Evolutionary conservation across 2,888 invertebrate species (phyloP).

Genomic region (Orchesellides sinensis): DNA sequence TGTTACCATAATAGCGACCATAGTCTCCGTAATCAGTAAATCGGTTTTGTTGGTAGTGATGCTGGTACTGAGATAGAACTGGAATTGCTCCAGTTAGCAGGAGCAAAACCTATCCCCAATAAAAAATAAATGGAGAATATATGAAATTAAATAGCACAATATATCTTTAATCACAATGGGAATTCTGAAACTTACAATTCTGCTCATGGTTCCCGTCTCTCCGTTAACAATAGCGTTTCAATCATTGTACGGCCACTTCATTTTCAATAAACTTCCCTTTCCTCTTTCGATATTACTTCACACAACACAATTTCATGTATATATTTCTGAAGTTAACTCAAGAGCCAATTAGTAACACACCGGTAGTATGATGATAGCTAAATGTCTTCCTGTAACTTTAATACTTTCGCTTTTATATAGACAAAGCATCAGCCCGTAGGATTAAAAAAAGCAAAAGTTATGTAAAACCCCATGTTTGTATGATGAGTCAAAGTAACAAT

Average conservation of each 20-base stretch:
- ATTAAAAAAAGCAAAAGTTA: constrained; percentile 11
- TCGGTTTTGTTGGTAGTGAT: constrained; percentile 10
- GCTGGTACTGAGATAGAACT: constrained; percentile 28
- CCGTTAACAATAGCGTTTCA: not conserved
- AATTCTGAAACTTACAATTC: constrained; percentile 39
- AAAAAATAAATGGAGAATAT: not conserved
- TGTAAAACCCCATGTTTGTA: not conserved
- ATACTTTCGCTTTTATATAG: constrained; percentile 57
- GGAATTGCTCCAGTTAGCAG: constrained; percentile 37
- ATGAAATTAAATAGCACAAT: not conserved
- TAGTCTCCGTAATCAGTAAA: constrained; percentile 39
- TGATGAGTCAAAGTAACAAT: not conserved
- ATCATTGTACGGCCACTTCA: not conserved
- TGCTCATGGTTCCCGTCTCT: constrained; percentile 22
- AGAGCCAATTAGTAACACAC: not conserved
- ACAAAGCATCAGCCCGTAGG: constrained; percentile 36
- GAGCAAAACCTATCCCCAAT: constrained; percentile 26
- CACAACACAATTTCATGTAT: not conserved
- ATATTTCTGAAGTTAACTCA: not conserved
- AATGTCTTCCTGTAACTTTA: constrained; percentile 44
- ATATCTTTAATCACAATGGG: not conserved
- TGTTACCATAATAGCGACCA: not conserved
- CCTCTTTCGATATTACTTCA: not conserved
- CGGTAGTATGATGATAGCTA: not conserved
- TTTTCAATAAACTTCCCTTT: not conserved